phyloP scores from a whole-genome alignment of 2,888 invertebrate species.

The Drosophila niveifrons region DNA sequence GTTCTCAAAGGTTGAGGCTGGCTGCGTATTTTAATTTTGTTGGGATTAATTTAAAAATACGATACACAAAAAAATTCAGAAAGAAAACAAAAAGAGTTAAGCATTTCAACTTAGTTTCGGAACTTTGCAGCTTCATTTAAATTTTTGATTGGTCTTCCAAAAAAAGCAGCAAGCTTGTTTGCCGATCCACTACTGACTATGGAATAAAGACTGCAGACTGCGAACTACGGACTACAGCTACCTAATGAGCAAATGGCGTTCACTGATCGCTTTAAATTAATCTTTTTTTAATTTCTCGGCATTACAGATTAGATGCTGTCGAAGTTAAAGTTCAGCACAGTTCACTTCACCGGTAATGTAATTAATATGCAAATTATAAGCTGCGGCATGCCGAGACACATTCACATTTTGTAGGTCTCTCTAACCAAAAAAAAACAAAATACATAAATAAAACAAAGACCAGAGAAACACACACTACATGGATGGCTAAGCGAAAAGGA shows the following conservation, averaged over 20 bases:
- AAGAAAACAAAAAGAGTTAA: conserved; percentile 41
- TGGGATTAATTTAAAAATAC: conserved; percentile 67
- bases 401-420: conserved; percentile 57
- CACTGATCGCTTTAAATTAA: conserved; percentile 81
- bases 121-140: conserved; percentile 80
- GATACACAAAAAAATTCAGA: conserved; percentile 45
- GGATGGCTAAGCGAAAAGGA: conserved; percentile 29
- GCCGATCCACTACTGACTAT: conserved; percentile 52
- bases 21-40: conserved; percentile 59
- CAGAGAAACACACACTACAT: conserved; percentile 9
- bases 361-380: conserved; percentile 79
- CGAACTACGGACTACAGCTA: conserved; percentile 28
- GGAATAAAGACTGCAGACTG: not conserved
- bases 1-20: conserved; percentile 50
- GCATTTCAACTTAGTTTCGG: conserved; percentile 72
- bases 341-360: conserved; percentile 71
- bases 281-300: conserved; percentile 79
- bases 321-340: conserved; percentile 68
- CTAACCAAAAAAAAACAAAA: conserved; percentile 20
- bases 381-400: conserved; percentile 53
- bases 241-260: conserved; percentile 81
- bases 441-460: conserved; percentile 25
- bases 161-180: conserved; percentile 64
- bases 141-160: conserved; percentile 77
- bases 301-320: conserved; percentile 79